A percentile compares a stretch with the other conserved stretches of the same genome.
Conservation (phyloP, 2,888 invertebrate genomes). For the Philhelius pedissequus region DNA sequence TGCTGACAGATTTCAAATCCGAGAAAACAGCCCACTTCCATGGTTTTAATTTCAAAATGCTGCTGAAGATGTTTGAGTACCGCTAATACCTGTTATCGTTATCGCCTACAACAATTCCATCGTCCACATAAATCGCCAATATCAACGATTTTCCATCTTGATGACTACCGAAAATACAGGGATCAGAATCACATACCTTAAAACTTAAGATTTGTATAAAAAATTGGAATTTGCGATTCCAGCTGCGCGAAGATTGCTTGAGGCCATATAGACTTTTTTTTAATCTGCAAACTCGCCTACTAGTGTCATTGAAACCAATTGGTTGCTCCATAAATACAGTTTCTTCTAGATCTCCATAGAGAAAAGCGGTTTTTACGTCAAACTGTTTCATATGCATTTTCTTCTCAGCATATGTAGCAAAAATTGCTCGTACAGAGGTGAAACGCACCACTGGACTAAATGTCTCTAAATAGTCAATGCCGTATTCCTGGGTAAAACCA, state of each 20-base stretch:
- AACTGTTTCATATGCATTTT: no score
- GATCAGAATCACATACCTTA: neutral
- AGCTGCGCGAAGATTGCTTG: neutral
- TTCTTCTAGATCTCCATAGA: no score
- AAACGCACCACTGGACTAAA: no score
- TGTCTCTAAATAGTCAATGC: no score
- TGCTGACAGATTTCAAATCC: no score
- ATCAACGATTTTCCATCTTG: neutral
- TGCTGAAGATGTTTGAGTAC: neutral
- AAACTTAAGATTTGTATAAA: neutral
- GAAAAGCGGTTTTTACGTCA: no score
- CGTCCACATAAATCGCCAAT: neutral
- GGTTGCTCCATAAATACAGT: neutral
- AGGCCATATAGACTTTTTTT: neutral
- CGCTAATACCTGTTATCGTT: neutral
- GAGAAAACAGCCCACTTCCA: no score
- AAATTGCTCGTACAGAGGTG: no score
- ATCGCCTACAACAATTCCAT: neutral
- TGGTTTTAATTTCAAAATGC: neutral
- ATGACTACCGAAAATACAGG: neutral
- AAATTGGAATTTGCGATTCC: neutral
- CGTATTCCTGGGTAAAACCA: no score
- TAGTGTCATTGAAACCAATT: neutral
- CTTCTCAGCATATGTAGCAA: no score
- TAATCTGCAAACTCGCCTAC: neutral